Conservation (phyloP, 2,113 vertebrate species). For the Syngnathus scovelli region DNA sequence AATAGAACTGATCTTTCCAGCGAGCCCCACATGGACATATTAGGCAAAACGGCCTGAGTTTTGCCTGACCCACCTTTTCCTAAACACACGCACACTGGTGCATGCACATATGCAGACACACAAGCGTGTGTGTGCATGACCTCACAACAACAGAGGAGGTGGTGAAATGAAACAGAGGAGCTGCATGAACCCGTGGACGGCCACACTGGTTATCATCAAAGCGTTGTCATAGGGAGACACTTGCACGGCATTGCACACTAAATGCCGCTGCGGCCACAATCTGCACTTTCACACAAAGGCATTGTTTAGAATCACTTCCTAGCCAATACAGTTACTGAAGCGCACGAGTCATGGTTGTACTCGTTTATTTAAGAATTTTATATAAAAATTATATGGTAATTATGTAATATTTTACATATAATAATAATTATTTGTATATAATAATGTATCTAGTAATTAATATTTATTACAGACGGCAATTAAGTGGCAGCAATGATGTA, state of each 20-base stretch:
- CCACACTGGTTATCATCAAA: constrained; percentile 47
- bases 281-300: constrained; percentile 18
- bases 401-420: no score
- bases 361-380: no score
- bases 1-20: constrained; percentile 82
- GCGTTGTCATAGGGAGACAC: constrained; percentile 36
- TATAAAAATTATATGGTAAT: no score
- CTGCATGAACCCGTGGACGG: constrained; percentile 21
- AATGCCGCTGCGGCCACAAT: constrained; percentile 18
- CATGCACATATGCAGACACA: neutral
- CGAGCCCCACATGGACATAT: constrained; percentile 75
- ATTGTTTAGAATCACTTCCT: neutral
- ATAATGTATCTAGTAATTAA: no score
- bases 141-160: constrained; percentile 29
- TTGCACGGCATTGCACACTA: constrained; percentile 19
- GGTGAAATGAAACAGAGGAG: constrained; percentile 60
- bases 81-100: constrained; percentile 18
- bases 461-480: neutral
- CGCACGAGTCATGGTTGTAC: no score
- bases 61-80: constrained; percentile 22
- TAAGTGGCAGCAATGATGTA: neutral
- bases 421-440: no score
- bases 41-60: constrained; percentile 71
- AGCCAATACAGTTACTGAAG: neutral
- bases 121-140: constrained; percentile 20